Evolutionary conservation across 2,113 vertebrate species (phyloP).

Genomic region (Polypterus bichir): DNA sequence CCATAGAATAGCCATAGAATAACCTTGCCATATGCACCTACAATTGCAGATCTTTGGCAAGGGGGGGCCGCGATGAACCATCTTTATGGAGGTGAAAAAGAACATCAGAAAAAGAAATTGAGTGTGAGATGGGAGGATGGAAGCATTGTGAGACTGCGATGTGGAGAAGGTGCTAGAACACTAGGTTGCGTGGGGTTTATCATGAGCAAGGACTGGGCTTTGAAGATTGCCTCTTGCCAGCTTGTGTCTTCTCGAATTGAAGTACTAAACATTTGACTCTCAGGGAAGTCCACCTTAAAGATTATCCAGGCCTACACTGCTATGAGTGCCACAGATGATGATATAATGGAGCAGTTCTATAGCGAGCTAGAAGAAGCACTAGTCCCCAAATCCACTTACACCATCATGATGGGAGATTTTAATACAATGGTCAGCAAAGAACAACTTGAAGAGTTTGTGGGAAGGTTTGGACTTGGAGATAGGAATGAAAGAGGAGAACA

Average conservation of each 20-base stretch:
- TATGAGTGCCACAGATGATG: not conserved
- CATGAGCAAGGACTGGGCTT: not conserved
- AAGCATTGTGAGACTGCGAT: not conserved
- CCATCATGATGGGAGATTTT: not conserved
- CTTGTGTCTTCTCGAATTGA: not conserved
- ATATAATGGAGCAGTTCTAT: not conserved
- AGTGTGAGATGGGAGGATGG: not conserved
- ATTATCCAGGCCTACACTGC: not conserved
- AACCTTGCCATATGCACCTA: not conserved
- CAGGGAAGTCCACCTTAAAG: not conserved
- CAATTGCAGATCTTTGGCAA: not conserved
- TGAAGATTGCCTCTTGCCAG: not conserved
- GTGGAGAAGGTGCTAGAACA: not conserved
- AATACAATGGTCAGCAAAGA: not conserved
- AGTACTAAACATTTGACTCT: not conserved
- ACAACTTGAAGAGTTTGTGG: not conserved
- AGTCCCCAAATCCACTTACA: not conserved
- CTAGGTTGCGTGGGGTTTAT: not conserved
- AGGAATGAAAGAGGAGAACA: not conserved
- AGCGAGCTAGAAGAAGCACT: not conserved
- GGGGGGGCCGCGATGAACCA: not conserved
- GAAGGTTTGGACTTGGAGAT: not conserved
- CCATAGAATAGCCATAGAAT: not conserved
- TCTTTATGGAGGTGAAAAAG: not conserved
- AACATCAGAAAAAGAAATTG: not conserved